These are phyloP conservation scores for Nylanderia fulva DNA, from an alignment of 1,140 invertebrate species.

Conservation along the genomic window DNA sequence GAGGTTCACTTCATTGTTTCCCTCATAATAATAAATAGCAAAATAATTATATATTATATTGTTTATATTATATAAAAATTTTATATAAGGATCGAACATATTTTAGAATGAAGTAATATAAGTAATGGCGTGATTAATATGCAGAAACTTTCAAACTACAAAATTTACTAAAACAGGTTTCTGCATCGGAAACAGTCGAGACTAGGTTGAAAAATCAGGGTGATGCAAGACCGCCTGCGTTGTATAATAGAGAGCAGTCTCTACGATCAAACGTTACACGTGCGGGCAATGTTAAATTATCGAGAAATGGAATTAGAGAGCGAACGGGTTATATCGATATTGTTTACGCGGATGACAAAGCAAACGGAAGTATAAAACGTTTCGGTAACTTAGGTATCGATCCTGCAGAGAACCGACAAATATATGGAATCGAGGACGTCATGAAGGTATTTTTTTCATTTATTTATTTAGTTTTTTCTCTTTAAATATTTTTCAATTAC, in stretches of 20 bases:
- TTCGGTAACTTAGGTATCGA: constrained; percentile 78
- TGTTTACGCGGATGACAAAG: constrained; percentile 77
- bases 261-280: background rate
- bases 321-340: constrained; percentile 81
- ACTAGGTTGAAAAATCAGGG: constrained; percentile 26
- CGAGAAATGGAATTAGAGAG: constrained; percentile 27
- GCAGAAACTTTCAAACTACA: constrained; percentile 1
- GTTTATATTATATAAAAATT: background rate
- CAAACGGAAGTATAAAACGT: constrained; percentile 60
- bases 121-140: background rate
- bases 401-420: constrained; percentile 64
- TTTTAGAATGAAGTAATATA: background rate
- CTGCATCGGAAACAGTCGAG: constrained; percentile 62
- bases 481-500: background rate
- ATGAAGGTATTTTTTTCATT: constrained; percentile 76
- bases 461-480: constrained; percentile 24
- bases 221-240: constrained; percentile 29
- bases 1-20: background rate
- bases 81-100: background rate
- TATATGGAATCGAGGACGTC: constrained; percentile 77
- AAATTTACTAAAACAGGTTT: constrained; percentile 32
- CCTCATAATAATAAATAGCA: background rate
- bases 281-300: constrained; percentile 6
- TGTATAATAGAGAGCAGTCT: constrained; percentile 31
- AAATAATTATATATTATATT: background rate